Evolutionary conservation across 2,888 invertebrate genomes (phyloP).

Genomic region (Xanthorhoe designata): DNA sequence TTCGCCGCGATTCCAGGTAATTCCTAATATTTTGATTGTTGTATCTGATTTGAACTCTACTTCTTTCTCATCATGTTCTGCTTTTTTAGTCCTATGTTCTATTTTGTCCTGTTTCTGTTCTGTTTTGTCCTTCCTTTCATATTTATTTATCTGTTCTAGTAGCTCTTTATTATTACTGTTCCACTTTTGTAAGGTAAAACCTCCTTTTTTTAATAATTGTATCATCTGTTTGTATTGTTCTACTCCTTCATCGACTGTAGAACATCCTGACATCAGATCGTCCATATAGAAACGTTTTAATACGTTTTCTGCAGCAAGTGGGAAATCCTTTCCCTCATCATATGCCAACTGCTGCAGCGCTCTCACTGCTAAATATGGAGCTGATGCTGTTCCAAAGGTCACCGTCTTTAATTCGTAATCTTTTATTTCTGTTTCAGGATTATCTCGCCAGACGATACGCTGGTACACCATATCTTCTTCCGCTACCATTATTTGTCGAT

Average conservation of each 20-base stretch:
- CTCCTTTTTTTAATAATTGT: not conserved
- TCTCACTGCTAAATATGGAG: slow-evolving; percentile 2
- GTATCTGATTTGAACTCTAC: slow-evolving; percentile 1
- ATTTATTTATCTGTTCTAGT: not conserved
- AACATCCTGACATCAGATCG: not conserved
- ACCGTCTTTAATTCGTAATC: not conserved
- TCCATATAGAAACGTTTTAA: slow-evolving; percentile 2
- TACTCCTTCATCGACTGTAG: slow-evolving; percentile 1
- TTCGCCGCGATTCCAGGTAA: not conserved
- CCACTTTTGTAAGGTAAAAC: slow-evolving; percentile 3
- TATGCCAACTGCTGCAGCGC: slow-evolving; percentile 1
- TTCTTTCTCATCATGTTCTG: not conserved
- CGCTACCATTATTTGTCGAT: no score
- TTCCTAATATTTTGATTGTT: slow-evolving; percentile 4
- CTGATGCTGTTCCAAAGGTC: slow-evolving; percentile 6
- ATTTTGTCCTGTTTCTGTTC: not conserved
- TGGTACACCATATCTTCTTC: no score
- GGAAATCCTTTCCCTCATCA: not conserved
- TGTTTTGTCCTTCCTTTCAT: not conserved
- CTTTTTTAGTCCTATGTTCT: no score
- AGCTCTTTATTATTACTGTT: not conserved
- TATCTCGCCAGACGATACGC: no score
- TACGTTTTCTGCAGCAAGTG: slow-evolving; percentile 1
- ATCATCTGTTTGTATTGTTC: not conserved
- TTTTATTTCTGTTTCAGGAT: not conserved